These are phyloP conservation scores for Aleadryas rufinucha DNA, from an alignment of 2,113 vertebrate species.

Conservation along the genomic window DNA sequence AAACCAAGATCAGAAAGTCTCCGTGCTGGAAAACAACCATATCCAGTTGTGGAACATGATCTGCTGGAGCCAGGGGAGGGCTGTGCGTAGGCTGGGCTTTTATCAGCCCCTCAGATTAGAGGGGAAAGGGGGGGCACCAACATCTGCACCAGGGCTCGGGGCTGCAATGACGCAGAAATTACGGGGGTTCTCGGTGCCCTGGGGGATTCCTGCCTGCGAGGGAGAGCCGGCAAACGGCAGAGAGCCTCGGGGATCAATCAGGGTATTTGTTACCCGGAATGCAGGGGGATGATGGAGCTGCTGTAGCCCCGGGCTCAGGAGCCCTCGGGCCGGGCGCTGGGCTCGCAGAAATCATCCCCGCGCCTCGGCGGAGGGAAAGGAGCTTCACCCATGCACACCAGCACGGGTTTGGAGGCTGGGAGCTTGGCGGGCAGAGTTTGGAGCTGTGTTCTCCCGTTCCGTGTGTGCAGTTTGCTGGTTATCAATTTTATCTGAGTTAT, in stretches of 20 bases:
- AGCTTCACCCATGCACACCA: neutral
- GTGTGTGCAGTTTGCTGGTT: neutral
- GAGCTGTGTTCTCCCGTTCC: neutral
- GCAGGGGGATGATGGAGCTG: neutral
- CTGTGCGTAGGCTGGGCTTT: conserved; percentile 36
- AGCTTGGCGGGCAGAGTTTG: neutral
- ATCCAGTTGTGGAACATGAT: conserved; percentile 37
- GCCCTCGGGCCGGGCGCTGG: neutral
- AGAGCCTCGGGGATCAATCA: neutral
- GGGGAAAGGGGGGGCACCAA: neutral
- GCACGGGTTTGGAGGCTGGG: neutral
- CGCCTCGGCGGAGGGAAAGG: neutral
- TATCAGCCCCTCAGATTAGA: neutral
- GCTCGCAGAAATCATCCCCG: neutral
- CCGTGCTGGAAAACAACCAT: conserved; percentile 5
- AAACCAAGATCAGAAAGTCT: neutral
- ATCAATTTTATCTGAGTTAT: neutral
- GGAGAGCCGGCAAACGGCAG: neutral
- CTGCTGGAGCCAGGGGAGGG: neutral
- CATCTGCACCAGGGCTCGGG: conserved; percentile 3
- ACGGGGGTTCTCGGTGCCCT: neutral
- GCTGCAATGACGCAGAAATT: neutral
- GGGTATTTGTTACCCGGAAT: neutral
- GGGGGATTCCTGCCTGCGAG: conserved; percentile 19
- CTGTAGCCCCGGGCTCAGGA: neutral